Percentiles rank a stretch among this genome's conserved stretches.
These are phyloP conservation scores for Chaunax sp. DNA, from an alignment of 2,797 vertebrate genomes.

Conservation along the genomic window DNA sequence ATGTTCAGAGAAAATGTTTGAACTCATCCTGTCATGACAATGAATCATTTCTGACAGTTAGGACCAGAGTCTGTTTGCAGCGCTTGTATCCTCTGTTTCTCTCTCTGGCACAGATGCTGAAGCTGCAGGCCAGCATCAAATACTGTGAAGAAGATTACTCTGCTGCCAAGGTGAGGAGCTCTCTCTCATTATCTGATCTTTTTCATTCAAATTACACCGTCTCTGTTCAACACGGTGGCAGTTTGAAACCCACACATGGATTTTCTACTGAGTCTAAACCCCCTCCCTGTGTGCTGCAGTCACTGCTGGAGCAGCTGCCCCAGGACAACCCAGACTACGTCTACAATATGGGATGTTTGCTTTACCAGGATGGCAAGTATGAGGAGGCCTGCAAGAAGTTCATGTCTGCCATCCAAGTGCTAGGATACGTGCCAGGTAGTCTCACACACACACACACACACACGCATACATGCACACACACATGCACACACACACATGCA, in stretches of 20 bases:
- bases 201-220: slow-evolving; percentile 2
- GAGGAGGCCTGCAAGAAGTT: slow-evolving; percentile 93
- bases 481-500: too few relatives aligned
- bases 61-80: too few relatives aligned
- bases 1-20: too few relatives aligned
- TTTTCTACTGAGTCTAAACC: neutral
- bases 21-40: too few relatives aligned
- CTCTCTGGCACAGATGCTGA: slow-evolving; percentile 81
- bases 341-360: slow-evolving; percentile 91
- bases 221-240: neutral
- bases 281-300: too few relatives aligned
- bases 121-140: slow-evolving; percentile 90
- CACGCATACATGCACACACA: neutral
- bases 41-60: too few relatives aligned
- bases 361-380: slow-evolving; percentile 91
- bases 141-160: slow-evolving; percentile 93
- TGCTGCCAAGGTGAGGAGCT: slow-evolving; percentile 85
- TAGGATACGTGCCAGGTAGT: slow-evolving; percentile 89
- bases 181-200: neutral
- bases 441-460: slow-evolving; percentile 2
- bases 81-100: neutral
- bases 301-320: slow-evolving; percentile 90
- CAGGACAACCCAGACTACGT: slow-evolving; percentile 87
- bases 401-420: slow-evolving; percentile 87
- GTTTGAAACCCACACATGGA: slow-evolving; percentile 6